Percentiles rank a stretch among this genome's conserved stretches.
Conservation (phyloP, 2,888 invertebrate genomes). For the Ypsolopha sequella region DNA sequence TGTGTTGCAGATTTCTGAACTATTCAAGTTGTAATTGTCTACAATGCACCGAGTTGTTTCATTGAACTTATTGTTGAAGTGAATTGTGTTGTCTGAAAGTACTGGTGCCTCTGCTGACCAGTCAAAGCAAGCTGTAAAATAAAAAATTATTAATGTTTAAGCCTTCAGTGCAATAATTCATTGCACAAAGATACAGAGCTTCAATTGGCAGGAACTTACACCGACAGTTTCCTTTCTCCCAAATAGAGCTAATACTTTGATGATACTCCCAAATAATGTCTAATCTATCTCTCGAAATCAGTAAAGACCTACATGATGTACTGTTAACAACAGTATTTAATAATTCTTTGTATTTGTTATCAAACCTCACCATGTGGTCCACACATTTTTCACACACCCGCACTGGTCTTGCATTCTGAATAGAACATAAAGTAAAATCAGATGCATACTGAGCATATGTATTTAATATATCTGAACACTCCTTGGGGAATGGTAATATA, state of each 20-base stretch:
- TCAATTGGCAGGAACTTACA: conserved; percentile 41
- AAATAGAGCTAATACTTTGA: conserved; percentile 64
- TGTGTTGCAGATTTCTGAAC: conserved; percentile 54
- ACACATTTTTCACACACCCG: conserved; percentile 73
- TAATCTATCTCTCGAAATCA: conserved; percentile 72
- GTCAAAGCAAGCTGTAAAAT: conserved; percentile 69
- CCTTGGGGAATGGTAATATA: conserved; percentile 17
- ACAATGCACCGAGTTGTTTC: conserved; percentile 53
- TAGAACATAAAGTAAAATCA: conserved; percentile 72
- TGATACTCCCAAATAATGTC: conserved; percentile 72
- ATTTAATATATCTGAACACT: conserved; percentile 37
- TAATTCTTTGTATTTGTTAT: conserved; percentile 62
- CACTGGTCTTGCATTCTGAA: conserved; percentile 72
- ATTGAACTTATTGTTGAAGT: conserved; percentile 56
- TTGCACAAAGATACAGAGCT: too few species aligned
- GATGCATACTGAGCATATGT: conserved; percentile 68
- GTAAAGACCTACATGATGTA: conserved; percentile 70
- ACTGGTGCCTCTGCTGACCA: conserved; percentile 46
- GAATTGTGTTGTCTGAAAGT: conserved; percentile 57
- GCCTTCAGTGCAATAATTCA: too few species aligned
- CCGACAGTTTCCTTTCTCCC: conserved; percentile 74
- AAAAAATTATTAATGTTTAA: not conserved
- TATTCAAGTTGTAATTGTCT: conserved; percentile 29
- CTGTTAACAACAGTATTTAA: conserved; percentile 47
- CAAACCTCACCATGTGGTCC: conserved; percentile 59